A percentile compares a stretch with the other conserved stretches of the same genome.
Evolutionary conservation across 2,113 vertebrate genomes (phyloP).

Genomic region (Coreoperca whiteheadi): DNA sequence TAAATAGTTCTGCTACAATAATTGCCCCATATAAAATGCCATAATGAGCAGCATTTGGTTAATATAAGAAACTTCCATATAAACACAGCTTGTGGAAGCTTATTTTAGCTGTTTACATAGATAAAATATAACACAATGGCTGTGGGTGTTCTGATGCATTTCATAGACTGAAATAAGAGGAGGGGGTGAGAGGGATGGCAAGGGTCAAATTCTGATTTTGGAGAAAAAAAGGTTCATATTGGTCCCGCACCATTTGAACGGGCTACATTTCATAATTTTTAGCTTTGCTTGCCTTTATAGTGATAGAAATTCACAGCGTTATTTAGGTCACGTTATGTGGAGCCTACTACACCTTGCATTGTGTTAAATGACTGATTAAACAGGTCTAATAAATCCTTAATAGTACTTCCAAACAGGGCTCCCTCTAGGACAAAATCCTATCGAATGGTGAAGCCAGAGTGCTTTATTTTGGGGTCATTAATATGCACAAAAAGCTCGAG

Average conservation of each 20-base stretch:
- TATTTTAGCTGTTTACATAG: neutral
- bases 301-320: neutral
- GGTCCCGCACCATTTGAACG: neutral
- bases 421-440: neutral
- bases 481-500: conserved; percentile 19
- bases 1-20: too few relatives aligned
- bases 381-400: neutral
- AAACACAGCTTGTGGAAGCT: too few relatives aligned
- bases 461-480: conserved; percentile 34
- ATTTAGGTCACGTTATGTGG: neutral
- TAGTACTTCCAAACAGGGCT: neutral
- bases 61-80: too few relatives aligned
- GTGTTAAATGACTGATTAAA: neutral
- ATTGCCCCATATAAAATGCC: too few relatives aligned
- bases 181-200: neutral
- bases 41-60: too few relatives aligned
- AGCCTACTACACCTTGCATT: neutral
- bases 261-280: neutral
- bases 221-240: too few relatives aligned
- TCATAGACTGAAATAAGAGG: neutral
- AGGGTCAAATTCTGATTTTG: neutral
- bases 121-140: neutral
- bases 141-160: neutral
- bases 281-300: neutral
- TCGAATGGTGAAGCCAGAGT: neutral